Evolutionary conservation across 2,888 invertebrate genomes (phyloP), one percentile per base, ranked within the genome.

Genomic region (Vesta saturnalis): DNA sequence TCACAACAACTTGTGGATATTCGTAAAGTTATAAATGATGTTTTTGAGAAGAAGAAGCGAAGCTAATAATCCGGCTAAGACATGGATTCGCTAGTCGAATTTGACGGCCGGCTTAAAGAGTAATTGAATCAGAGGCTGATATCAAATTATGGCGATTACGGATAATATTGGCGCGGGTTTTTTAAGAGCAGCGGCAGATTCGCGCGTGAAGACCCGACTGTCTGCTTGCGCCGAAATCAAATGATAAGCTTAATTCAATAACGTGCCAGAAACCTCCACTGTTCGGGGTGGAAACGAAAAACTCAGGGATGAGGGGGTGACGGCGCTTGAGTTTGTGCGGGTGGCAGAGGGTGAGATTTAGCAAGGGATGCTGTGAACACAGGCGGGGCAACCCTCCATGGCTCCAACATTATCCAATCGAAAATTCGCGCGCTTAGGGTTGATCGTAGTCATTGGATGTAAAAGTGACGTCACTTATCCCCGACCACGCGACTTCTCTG

Each of bases 201-300:
- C 77, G 77, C 81, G 81, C 80, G 81, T 78, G 79, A 75, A 81
- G 83, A 82, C 81, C 84, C 84, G 83, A 83, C 85, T 83, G 83
- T 83, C 82, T 82, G 83, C 82, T 81, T 78, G 81, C 78, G 82
- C 82, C 85, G 85, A 86, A 87, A 87, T 87, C 87, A 86, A 87
- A 91, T 91, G 91, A 91, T 91, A 89, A 90, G 89, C 89, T 89
- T 91, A 91, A 91, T 91, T 91, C 90, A 90, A 91, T 91, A 91
- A 91, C 89, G 87, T 85, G 84, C 79, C 77, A 76, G 76, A 77
- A 77, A 76, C 76, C 78, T 79, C 78, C 79, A 72, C 79, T 75
- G 80, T 79, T 78, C 73, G 68, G 72, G 83, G 84, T 84, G 85
- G 85, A 85, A 85, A 85, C 69, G 70, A 68, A 72, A 74, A 74